phyloP scores from a whole-genome alignment of 2,888 invertebrate species.

The Ernsta delagoae region DNA sequence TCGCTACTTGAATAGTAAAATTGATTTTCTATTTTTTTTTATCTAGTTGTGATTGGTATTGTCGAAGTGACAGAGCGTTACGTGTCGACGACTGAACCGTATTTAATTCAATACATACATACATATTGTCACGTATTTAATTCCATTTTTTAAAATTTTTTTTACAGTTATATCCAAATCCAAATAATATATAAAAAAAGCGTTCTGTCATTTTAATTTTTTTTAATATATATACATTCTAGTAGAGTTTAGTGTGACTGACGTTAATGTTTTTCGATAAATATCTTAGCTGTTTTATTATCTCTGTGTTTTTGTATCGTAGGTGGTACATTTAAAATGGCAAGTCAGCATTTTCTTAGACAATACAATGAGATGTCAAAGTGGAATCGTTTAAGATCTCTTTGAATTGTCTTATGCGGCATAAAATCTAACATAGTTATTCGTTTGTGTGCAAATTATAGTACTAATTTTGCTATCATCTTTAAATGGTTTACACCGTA shows the following conservation, averaged over 20 bases:
- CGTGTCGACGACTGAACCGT: neutral
- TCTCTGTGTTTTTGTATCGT: constrained; percentile 13
- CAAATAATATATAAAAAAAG: no score
- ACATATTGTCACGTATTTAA: no score
- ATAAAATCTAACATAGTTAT: constrained; percentile 9
- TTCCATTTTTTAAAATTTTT: neutral
- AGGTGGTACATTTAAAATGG: neutral
- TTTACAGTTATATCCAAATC: neutral
- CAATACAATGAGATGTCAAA: constrained; percentile 21
- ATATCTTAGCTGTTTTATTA: constrained; percentile 27
- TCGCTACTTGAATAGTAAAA: no score
- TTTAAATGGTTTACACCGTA: constrained; percentile 2
- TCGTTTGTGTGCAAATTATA: constrained; percentile 14
- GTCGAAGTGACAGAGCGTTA: neutral
- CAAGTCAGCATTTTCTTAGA: neutral
- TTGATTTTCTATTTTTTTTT: no score
- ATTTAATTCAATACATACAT: neutral
- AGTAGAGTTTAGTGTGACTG: constrained; percentile 24
- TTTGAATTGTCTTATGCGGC: constrained; percentile 25
- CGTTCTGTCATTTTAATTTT: no score
- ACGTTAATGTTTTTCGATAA: constrained; percentile 36
- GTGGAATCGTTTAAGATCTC: constrained; percentile 3
- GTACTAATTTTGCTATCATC: constrained; percentile 29
- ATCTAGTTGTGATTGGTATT: neutral
- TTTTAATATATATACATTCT: no score